Base-by-base conservation (phyloP, 2,888 invertebrate species). In the Ormyrus labotus region DNA sequence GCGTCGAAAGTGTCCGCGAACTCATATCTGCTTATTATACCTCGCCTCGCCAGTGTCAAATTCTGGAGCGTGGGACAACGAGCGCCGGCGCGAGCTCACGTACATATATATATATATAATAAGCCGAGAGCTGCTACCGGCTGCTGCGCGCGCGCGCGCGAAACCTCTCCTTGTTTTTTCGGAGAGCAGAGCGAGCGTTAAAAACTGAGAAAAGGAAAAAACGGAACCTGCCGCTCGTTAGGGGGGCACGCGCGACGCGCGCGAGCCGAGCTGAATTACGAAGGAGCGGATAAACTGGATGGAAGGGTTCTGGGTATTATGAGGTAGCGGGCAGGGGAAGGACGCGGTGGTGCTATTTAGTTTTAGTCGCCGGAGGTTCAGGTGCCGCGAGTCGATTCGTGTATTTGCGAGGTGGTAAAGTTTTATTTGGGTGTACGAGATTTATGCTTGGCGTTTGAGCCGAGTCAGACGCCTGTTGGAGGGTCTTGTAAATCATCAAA, bases 1-100 rank as follows among this genome's bases (percentile, higher is more conserved):
- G 34, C 34, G 34, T 34, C 34, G 34, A 34, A 34, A 34, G 34
- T 34, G 34, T 34, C 34, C 34, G 34, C 34, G 34, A 34, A 4
- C 34, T 34, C 34, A 34, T 76, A 76, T 80, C 80, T 76, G 74
- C 78, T 81, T 74, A 74, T 81, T 81, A 74, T 67, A 65, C 87
- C 85, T 13, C 85, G 88, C 85, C 85, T 85, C 80, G 63, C 10
- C 85, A 87, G 89, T 88, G 88, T 89, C 89, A 88, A 88, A 90
- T 89, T 87, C 86, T 86, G 85, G 87, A 87, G 88, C 90, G 90
- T 90, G 90, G 87, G 90, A 90, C 85, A 86, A 82, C 47, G 71
- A 57, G 78, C 10, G 68, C 11, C 58, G 63, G 55, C 47, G 69
- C 51, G 65, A 64, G 68, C 68, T 73, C 68, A 79, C 67, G 11